These are phyloP conservation scores for Melieria omissa DNA, from an alignment of 2,888 invertebrate species.

Conservation along the genomic window DNA sequence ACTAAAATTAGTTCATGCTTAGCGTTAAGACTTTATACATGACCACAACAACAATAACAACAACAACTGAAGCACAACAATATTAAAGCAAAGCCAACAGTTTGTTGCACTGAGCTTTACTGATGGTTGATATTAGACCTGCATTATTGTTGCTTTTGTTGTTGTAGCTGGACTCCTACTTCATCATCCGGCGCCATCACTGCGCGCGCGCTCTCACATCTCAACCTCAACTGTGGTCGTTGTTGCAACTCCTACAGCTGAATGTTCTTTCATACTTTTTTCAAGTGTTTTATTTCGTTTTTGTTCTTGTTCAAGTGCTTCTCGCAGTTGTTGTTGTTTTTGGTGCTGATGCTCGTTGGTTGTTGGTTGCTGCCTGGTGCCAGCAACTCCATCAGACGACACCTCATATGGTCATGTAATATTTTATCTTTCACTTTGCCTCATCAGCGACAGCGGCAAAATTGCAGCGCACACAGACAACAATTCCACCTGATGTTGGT, in stretches of 20 bases:
- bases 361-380: slow-evolving; percentile 21
- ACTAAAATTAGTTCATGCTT: too few species aligned
- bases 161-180: slow-evolving; percentile 8
- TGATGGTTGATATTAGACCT: slow-evolving; percentile 7
- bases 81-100: too few species aligned
- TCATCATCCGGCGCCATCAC: neutral
- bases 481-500: slow-evolving; percentile 12
- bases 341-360: slow-evolving; percentile 1
- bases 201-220: neutral
- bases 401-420: slow-evolving; percentile 47
- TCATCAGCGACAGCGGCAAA: slow-evolving; percentile 29
- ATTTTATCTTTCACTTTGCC: slow-evolving; percentile 34
- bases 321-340: neutral
- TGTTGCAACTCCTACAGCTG: slow-evolving; percentile 46
- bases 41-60: too few species aligned
- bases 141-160: slow-evolving; percentile 18
- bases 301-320: neutral
- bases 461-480: slow-evolving; percentile 11
- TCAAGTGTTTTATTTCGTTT: neutral
- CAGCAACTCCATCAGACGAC: slow-evolving; percentile 50
- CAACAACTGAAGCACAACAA: too few species aligned
- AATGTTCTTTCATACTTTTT: slow-evolving; percentile 44
- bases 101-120: neutral
- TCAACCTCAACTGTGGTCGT: neutral
- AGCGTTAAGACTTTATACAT: too few species aligned